phyloP scores from a whole-genome alignment of 2,888 invertebrate species.

The Epinotia ramella region DNA sequence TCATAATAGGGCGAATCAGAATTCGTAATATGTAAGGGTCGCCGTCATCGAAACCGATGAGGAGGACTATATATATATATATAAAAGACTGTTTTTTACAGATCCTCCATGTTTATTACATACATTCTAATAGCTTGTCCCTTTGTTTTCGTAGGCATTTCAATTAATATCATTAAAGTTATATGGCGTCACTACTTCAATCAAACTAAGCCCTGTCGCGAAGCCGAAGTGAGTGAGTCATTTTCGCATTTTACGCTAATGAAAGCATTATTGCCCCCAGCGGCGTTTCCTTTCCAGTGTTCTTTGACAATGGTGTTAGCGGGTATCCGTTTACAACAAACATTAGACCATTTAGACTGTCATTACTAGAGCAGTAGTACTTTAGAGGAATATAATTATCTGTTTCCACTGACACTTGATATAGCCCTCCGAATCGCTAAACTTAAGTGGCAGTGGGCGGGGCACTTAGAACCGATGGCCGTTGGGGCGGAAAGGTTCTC shows the following conservation, averaged over 20 bases:
- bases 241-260: constrained; percentile 63
- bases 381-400: not conserved
- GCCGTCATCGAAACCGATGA: too few species aligned
- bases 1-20: too few species aligned
- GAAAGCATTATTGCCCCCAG: constrained; percentile 54
- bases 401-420: not conserved
- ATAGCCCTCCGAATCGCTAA: too few species aligned
- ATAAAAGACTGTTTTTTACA: constrained; percentile 17
- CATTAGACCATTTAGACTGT: not conserved
- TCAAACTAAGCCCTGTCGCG: constrained; percentile 31
- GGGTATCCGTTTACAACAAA: constrained; percentile 23
- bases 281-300: constrained; percentile 47
- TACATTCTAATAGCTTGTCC: not conserved
- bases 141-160: constrained; percentile 9
- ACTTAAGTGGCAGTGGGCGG: too few species aligned
- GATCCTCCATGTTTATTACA: constrained; percentile 1
- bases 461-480: too few species aligned
- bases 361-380: not conserved
- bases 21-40: too few species aligned
- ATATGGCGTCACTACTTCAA: constrained; percentile 40
- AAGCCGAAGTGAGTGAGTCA: constrained; percentile 55
- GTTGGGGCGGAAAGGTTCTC: too few species aligned
- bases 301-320: constrained; percentile 35
- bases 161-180: constrained; percentile 22
- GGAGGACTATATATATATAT: too few species aligned